Base-by-base conservation (phyloP, 2,113 vertebrate species). In the Pachypanchax playfairii region DNA sequence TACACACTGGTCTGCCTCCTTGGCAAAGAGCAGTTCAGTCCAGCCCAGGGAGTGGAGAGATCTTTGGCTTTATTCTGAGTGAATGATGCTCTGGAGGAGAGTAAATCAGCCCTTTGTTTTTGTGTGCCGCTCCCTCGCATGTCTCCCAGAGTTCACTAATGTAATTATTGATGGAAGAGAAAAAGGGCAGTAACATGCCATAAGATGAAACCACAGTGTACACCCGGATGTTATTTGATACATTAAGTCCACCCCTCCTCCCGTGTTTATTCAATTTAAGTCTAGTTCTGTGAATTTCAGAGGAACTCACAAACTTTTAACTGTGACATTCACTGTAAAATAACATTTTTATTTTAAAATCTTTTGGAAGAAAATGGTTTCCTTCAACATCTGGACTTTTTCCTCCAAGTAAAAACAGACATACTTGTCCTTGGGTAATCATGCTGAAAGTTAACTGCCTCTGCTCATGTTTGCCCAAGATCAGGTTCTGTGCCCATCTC, bases 71-170 rank as follows among this genome's bases (percentile, higher is more conserved):
- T 87, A 82, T 80, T 83, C 70, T 77, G 41, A 35, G 64, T 74
- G 59, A 65, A 62, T 61, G 71, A 84, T 64, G 47, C 66, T 65
- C 52, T 75, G 15, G 22, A 75, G 59, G 67, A 77, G 61, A 75
- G 73, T 84, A 83, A 85, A 85, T 86, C 48, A 70, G 39, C 38
- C 50, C 76, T 79, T 87, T 86, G 60, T 84, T 85, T 83, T 74
- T 75, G 44, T 61, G 44, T 66, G 73, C 76, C 39, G 42, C 79
- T 71, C 75, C 77, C 83, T 69, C 69, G 67, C 50, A 79, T 80
- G 52, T 78, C 82, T 85, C 62, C 51, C 75, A 70, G 56, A 58
- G 20, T 86, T 86, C 69, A 77, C 87, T 88, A 80, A 86, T 85
- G 85, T 81, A 77, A 88, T 88, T 77, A 84, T 63, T 69, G 70